A percentile compares a stretch with the other conserved stretches of the same genome.
phyloP scores from a whole-genome alignment of 1,140 invertebrate species.

The Drosophila ficusphila region DNA sequence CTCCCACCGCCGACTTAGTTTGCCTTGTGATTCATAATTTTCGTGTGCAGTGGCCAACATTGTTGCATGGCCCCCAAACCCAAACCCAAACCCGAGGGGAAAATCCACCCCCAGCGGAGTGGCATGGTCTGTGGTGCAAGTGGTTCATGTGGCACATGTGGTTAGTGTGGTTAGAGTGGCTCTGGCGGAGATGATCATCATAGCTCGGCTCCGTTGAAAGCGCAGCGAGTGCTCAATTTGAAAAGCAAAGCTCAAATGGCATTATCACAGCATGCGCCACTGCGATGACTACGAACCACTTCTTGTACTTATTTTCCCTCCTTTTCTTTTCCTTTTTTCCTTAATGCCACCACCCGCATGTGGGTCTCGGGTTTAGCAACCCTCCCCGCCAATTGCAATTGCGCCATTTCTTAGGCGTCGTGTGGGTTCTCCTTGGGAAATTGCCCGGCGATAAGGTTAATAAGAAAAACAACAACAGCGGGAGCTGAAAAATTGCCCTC shows the following conservation, averaged over 20 bases:
- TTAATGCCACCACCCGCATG: constrained; percentile 61
- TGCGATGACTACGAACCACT: constrained; percentile 7
- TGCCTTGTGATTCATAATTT: constrained; percentile 74
- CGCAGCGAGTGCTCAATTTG: constrained; percentile 79
- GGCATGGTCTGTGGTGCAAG: constrained; percentile 27
- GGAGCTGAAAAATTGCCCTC: constrained; percentile 6
- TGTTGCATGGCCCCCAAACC: constrained; percentile 50
- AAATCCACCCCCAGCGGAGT: constrained; percentile 58
- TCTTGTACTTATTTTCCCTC: background rate
- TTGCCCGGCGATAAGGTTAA: constrained; percentile 51
- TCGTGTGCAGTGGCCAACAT: constrained; percentile 51
- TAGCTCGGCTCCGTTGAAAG: constrained; percentile 31
- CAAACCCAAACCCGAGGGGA: constrained; percentile 25
- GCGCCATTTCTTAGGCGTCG: constrained; percentile 60
- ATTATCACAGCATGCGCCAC: constrained; percentile 78
- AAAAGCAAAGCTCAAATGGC: constrained; percentile 76
- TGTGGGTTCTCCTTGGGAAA: constrained; percentile 54
- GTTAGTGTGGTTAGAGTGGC: constrained; percentile 9
- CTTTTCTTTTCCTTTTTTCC: too few relatives aligned
- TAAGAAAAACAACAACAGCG: constrained; percentile 4
- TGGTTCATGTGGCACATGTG: too few relatives aligned
- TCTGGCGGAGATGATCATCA: constrained; percentile 44
- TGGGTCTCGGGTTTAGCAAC: constrained; percentile 66
- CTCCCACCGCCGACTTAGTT: constrained; percentile 5
- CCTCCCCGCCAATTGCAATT: constrained; percentile 48